phyloP scores from a whole-genome alignment of 2,888 invertebrate genomes.

The Trichopoda pennipes region DNA sequence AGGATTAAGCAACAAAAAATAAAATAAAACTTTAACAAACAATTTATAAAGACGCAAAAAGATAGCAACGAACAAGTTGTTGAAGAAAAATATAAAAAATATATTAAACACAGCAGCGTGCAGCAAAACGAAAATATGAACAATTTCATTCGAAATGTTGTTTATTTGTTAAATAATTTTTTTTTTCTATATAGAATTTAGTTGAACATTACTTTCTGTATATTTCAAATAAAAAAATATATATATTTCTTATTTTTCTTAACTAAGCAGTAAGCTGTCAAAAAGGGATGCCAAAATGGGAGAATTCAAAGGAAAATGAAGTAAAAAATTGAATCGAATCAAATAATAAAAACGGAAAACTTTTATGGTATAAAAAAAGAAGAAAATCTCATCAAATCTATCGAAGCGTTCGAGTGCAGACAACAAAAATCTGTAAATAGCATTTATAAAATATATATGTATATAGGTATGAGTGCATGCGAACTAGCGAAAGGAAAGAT shows the following conservation, averaged over 20 bases:
- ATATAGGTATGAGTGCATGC: neutral
- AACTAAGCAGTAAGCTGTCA: conserved; percentile 40
- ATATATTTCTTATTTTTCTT: conserved; percentile 37
- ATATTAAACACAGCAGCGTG: conserved; percentile 49
- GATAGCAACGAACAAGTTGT: conserved; percentile 26
- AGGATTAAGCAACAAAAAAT: conserved; percentile 15
- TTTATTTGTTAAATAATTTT: neutral
- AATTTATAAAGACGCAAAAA: conserved; percentile 30
- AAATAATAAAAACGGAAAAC: conserved; percentile 19
- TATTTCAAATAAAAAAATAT: conserved; percentile 30
- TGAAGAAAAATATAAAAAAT: conserved; percentile 21
- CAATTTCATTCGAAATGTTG: conserved; percentile 23
- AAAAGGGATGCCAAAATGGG: conserved; percentile 14
- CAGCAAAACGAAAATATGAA: conserved; percentile 32
- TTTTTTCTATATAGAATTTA: neutral
- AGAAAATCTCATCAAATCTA: conserved; percentile 69
- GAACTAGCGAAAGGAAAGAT: conserved; percentile 2
- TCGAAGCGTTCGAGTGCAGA: conserved; percentile 68
- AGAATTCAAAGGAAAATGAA: neutral
- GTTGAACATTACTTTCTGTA: neutral
- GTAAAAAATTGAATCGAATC: conserved; percentile 8
- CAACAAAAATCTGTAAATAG: conserved; percentile 65
- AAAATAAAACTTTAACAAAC: neutral
- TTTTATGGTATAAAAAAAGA: conserved; percentile 52
- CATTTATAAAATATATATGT: conserved; percentile 50